phyloP scores from a whole-genome alignment of 2,797 vertebrate genomes.

The Melanotaenia parkinsoni region DNA sequence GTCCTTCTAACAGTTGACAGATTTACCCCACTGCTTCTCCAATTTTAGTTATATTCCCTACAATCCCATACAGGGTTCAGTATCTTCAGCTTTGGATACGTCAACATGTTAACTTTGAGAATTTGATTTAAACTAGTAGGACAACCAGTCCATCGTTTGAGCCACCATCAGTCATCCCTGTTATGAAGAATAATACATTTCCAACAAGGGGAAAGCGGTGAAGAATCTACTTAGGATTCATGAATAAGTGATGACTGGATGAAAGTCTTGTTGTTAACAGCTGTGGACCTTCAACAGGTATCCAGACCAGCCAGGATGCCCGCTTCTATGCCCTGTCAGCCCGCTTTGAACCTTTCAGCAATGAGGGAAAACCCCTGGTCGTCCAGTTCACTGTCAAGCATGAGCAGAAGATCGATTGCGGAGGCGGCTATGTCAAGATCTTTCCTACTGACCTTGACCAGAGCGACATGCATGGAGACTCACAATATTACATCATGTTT shows the following conservation, averaged over 20 bases:
- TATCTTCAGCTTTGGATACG: background rate
- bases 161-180: background rate
- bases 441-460: constrained; percentile 89
- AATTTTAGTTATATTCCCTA: background rate
- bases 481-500: constrained; percentile 96
- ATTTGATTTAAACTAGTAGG: background rate
- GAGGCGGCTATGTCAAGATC: constrained; percentile 94
- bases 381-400: constrained; percentile 97
- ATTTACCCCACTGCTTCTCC: background rate
- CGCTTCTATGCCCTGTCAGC: constrained; percentile 92
- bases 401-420: constrained; percentile 97
- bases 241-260: background rate
- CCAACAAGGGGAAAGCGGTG: background rate
- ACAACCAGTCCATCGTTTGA: background rate
- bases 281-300: constrained; percentile 79
- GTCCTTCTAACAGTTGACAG: background rate
- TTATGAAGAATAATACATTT: background rate
- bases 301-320: constrained; percentile 96
- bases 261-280: background rate
- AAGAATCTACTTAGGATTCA: background rate
- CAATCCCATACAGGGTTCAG: background rate
- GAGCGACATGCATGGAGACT: constrained; percentile 93
- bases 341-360: constrained; percentile 91
- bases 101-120: background rate
- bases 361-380: constrained; percentile 89